Conservation (phyloP, 2,888 invertebrate species). For the Brachyopa scutellaris region DNA sequence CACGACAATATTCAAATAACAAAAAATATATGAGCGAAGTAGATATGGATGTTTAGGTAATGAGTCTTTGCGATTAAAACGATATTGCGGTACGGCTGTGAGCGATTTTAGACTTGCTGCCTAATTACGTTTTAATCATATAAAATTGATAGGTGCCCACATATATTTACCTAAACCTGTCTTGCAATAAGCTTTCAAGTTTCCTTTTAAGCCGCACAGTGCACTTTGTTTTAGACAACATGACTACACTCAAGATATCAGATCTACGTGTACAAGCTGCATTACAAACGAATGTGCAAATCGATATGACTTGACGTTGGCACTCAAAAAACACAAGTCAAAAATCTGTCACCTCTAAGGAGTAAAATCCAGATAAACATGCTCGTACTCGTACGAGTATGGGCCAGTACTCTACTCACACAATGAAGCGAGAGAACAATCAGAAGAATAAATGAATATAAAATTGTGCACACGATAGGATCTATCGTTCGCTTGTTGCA, state of each 20-base stretch:
- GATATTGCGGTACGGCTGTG: too few relatives aligned
- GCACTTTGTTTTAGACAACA: constrained; percentile 54
- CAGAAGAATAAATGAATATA: constrained; percentile 69
- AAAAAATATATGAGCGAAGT: too few relatives aligned
- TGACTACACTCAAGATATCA: constrained; percentile 47
- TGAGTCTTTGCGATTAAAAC: too few relatives aligned
- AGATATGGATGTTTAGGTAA: too few relatives aligned
- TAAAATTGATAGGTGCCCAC: too few relatives aligned
- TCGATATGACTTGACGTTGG: constrained; percentile 45
- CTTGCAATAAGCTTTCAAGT: constrained; percentile 35
- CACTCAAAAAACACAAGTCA: constrained; percentile 63
- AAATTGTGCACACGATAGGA: constrained; percentile 62
- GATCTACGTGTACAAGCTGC: constrained; percentile 18
- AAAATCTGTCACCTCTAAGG: constrained; percentile 69
- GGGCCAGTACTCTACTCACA: too few relatives aligned
- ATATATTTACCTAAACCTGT: too few relatives aligned
- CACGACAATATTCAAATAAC: too few relatives aligned
- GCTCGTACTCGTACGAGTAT: too few relatives aligned
- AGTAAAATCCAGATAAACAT: constrained; percentile 66
- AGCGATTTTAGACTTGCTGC: too few relatives aligned
- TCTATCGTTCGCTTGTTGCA: constrained; percentile 69
- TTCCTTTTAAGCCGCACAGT: constrained; percentile 25
- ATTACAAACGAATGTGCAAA: constrained; percentile 38
- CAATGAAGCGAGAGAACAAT: constrained; percentile 60
- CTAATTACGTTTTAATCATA: too few relatives aligned